Conservation (phyloP, 2,797 vertebrate genomes). For the Tachyglossus aculeatus region DNA sequence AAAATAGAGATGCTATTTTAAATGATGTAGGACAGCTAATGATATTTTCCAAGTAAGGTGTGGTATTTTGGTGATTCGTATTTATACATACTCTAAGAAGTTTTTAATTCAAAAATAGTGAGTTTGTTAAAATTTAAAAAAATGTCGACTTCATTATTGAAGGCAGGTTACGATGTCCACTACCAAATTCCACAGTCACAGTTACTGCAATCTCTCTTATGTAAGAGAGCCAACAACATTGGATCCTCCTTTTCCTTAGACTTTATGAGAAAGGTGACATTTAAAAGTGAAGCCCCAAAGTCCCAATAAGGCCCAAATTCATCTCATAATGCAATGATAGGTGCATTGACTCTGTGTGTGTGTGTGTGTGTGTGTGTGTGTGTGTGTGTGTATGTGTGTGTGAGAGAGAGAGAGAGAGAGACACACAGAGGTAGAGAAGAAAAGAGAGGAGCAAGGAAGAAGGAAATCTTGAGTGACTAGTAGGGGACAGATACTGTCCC, state of each 20-base stretch:
- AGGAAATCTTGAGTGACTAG: background rate
- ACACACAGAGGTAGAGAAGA: background rate
- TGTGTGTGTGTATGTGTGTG: background rate
- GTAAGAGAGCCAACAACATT: too few relatives aligned
- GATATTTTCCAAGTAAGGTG: background rate
- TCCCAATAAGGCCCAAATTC: too few relatives aligned
- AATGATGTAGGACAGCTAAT: background rate
- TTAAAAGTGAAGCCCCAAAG: background rate
- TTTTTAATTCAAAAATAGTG: too few relatives aligned
- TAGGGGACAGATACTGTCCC: constrained; percentile 43
- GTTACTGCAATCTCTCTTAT: too few relatives aligned
- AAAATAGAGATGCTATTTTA: background rate
- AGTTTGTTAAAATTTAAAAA: too few relatives aligned
- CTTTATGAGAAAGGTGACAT: background rate
- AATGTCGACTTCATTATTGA: too few relatives aligned
- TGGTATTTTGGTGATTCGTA: too few relatives aligned
- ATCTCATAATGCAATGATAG: too few relatives aligned
- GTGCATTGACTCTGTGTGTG: background rate
- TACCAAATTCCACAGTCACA: too few relatives aligned
- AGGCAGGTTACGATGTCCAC: too few relatives aligned
- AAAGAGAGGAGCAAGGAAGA: background rate
- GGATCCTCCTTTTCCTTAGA: too few relatives aligned
- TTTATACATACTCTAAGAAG: too few relatives aligned
- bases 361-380: background rate
- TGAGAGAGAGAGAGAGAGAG: background rate